Evolutionary conservation across 2,888 invertebrate species (phyloP), one percentile per base, ranked within the genome.

Genomic region (Dasysyrphus tricinctus): DNA sequence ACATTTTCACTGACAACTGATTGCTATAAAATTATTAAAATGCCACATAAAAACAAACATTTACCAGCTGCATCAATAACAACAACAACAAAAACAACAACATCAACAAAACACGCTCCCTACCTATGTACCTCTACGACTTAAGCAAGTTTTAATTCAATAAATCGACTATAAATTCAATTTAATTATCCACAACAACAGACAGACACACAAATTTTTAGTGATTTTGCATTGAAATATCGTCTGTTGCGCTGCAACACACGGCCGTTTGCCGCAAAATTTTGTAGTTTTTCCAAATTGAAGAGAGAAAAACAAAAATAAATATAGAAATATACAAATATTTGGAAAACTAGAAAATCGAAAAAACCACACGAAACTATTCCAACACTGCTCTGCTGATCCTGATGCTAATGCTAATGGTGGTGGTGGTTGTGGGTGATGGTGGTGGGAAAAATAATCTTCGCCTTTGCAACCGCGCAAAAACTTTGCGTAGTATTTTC

Each of bases 151-250:
- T 70, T 80, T 75, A 57, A 57, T 57, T 37, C 57, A 57, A 61
- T 61, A 61, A 61, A 61, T 61, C 24, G 61, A 80, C 80, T 76
- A 80, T 85, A 77, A 85, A 85, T 85, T 67, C 76, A 73, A 47
- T 85, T 85, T 80, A 85, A 85, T 85, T 80, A 80, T 72, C 76
- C 72, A 61, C 73, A 74, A 56, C 57, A 49, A 32, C 39, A 63
- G 65, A 49, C 59, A 69, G 72, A 54, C 67, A 72, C 32, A 7
- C 67, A 51, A 6, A 19, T 19, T 69, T 47, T 42, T 56, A 57
- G 47, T 57, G 42, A 82, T 65, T 77, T 47, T 59, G 12, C 80
- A 76, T 56, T 42, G 70, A 76, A 74, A 32, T 69, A 44, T 59
- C 74, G 69, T 12, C 69, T 42, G 65, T 39, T 54, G 54, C 16